Evolutionary conservation across 2,113 vertebrate genomes (phyloP).

Genomic region (Oriolus oriolus): DNA sequence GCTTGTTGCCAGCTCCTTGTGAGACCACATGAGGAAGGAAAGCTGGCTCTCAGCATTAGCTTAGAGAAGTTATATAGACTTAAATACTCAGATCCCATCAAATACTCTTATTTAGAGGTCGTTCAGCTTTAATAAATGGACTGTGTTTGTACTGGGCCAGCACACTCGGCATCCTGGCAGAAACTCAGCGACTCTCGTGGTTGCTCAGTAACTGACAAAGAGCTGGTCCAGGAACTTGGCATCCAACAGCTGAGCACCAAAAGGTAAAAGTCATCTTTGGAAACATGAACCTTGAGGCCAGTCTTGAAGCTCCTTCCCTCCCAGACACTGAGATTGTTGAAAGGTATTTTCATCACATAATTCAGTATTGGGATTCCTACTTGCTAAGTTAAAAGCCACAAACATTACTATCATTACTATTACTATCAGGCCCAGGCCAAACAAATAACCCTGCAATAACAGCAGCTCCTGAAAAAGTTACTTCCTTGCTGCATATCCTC

Average conservation of each 20-base stretch:
- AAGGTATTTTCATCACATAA: neutral
- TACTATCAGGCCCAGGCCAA: neutral
- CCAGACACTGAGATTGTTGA: neutral
- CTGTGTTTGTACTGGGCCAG: neutral
- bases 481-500: neutral
- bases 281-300: neutral
- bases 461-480: neutral
- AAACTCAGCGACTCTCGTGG: rapidly evolving
- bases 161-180: neutral
- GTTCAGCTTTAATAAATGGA: neutral
- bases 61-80: neutral
- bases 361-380: neutral
- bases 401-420: too few relatives aligned
- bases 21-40: neutral
- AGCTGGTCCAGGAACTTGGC: neutral
- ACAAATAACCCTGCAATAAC: neutral
- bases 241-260: neutral
- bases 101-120: neutral
- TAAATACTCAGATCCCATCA: neutral
- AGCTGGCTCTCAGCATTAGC: neutral
- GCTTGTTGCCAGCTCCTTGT: neutral
- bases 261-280: neutral
- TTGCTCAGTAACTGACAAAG: neutral
- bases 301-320: neutral
- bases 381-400: neutral